Base-by-base conservation (phyloP, 2,888 invertebrate genomes). In the Spodoptera littoralis region DNA sequence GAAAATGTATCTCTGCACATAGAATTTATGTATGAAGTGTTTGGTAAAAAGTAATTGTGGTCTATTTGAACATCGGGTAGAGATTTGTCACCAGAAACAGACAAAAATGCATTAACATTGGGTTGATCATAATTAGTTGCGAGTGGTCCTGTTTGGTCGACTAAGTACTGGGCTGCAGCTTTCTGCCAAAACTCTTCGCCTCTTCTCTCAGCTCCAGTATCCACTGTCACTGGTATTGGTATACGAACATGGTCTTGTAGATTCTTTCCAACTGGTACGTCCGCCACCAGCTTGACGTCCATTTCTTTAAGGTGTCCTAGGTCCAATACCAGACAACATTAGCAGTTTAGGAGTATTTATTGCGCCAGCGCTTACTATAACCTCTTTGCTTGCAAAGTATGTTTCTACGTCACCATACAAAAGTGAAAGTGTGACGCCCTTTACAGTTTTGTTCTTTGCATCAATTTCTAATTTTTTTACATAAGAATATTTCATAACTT, bases 211-310 rank as follows among this genome's bases (percentile, higher is more conserved):
- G 90, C 89, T 47, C 91, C 91, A 46, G 91, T 91, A 47, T 91
- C 79, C 6, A 93, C 70, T 24, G 86, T 89, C 0, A 94, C 84
- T 22, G 91, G 90, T 53, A 94, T 83, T 6, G 93, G 92, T 74
- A 94, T 92, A 59, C 92, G 87, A 0, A 93, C 92, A 74, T 94
- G 94, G 60, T 94, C 94, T 81, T 93, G 93, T n/a, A 94, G 84
- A 80, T 94, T 93, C 80, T 88, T 83, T n/a, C 94, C 94, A 2
- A 94, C 94, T 2, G 88, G 89, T 55, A 92, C 84, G 76, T 92
- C 73, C 27, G 83, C 83, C 51, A 90, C 56, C 0, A 90, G 81
- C n/a, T 89, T 62, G 49, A 94, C 86, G 9, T 80, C 77, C 11
- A 87, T 77, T 47, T 88, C 81, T 77, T 90, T 74, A 3, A 94